phyloP scores from a whole-genome alignment of 1,140 invertebrate species.

The Drosophila bipectinata region DNA sequence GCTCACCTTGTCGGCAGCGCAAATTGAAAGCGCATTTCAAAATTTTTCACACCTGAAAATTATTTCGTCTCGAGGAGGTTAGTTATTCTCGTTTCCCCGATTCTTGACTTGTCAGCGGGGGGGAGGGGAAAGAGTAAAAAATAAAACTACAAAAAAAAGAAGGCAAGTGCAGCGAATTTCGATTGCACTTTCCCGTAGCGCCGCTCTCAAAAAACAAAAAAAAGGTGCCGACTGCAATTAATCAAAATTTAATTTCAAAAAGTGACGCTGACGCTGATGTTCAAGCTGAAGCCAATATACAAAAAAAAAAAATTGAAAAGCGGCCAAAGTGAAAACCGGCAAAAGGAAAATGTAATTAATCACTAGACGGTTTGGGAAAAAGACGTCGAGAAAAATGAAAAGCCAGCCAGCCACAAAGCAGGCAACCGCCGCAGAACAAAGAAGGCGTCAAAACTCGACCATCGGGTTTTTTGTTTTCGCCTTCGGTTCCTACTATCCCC shows the following conservation, averaged over 20 bases:
- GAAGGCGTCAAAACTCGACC: conserved; percentile 47
- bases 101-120: conserved; percentile 41
- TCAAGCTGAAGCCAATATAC: conserved; percentile 40
- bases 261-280: conserved; percentile 56
- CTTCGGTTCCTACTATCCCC: background rate
- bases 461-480: conserved; percentile 4
- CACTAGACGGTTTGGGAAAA: conserved; percentile 53
- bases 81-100: conserved; percentile 14
- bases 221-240: conserved; percentile 79
- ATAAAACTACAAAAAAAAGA: background rate
- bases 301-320: conserved; percentile 75
- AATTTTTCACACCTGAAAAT: conserved; percentile 82
- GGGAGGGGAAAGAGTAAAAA: conserved; percentile 10
- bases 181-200: conserved; percentile 72
- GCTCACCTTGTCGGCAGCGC: conserved; percentile 49
- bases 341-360: conserved; percentile 78
- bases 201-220: conserved; percentile 41
- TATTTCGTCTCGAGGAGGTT: conserved; percentile 67
- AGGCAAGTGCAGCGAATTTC: conserved; percentile 73
- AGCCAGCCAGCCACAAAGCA: conserved; percentile 13
- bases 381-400: conserved; percentile 32
- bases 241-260: conserved; percentile 80
- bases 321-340: conserved; percentile 62
- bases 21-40: conserved; percentile 81
- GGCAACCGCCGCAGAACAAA: conserved; percentile 24